phyloP scores from a whole-genome alignment of 2,888 invertebrate genomes.

The Hirtodrosophila alboralis region DNA sequence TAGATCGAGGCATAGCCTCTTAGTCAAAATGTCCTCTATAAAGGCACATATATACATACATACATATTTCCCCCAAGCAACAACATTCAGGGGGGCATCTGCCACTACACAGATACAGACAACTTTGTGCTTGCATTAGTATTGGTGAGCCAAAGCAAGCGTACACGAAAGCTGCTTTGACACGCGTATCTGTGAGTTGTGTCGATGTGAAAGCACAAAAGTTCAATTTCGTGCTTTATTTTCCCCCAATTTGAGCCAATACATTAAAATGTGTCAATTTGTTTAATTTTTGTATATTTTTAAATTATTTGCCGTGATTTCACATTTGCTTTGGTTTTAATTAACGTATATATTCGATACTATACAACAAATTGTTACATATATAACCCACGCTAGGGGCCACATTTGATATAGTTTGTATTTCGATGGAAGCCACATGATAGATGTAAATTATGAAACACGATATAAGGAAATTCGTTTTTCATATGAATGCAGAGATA shows the following conservation, averaged over 20 bases:
- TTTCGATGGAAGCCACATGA: constrained; percentile 26
- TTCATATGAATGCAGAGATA: constrained; percentile 15
- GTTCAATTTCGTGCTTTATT: background rate
- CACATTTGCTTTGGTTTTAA: too few relatives aligned
- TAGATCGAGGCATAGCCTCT: constrained; percentile 73
- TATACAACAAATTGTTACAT: constrained; percentile 38
- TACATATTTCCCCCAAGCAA: background rate
- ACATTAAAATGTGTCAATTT: constrained; percentile 57
- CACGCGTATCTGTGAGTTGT: constrained; percentile 11
- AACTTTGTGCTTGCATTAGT: constrained; percentile 2
- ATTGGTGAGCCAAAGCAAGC: constrained; percentile 4
- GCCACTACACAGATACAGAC: constrained; percentile 6
- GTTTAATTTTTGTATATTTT: constrained; percentile 1
- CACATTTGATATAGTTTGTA: constrained; percentile 64
- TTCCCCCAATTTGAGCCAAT: constrained; percentile 17
- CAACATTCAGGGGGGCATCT: background rate
- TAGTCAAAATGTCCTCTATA: constrained; percentile 48
- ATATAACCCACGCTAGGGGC: constrained; percentile 68
- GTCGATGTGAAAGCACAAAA: constrained; percentile 12
- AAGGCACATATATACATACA: constrained; percentile 13
- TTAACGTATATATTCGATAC: constrained; percentile 21
- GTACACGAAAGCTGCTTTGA: background rate
- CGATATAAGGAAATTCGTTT: constrained; percentile 12
- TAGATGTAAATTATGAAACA: background rate
- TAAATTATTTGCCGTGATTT: too few relatives aligned